Evolutionary conservation across 2,113 vertebrate genomes (phyloP).

Genomic region (Odobenus rosmarus): DNA sequence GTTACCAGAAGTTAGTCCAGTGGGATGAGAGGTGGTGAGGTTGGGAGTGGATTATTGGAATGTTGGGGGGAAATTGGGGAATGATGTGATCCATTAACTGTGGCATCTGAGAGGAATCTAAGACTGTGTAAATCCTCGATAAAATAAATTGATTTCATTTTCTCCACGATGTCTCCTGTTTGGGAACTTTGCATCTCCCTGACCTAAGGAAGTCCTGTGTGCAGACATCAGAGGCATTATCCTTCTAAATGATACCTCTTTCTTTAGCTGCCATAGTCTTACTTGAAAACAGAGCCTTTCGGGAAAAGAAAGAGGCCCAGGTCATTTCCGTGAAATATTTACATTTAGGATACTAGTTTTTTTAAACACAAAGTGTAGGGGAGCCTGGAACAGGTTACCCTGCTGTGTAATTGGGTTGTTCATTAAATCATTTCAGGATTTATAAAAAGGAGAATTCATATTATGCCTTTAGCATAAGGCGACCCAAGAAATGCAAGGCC

Average conservation of each 20-base stretch:
- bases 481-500: neutral
- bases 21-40: neutral
- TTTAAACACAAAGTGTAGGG: neutral
- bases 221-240: neutral
- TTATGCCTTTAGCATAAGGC: neutral
- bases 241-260: neutral
- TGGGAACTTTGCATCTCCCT: neutral
- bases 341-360: neutral
- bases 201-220: neutral
- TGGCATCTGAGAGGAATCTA: neutral
- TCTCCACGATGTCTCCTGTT: neutral
- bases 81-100: neutral
- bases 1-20: neutral
- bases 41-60: neutral
- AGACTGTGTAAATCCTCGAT: neutral
- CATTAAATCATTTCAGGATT: neutral
- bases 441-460: neutral
- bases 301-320: neutral
- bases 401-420: neutral
- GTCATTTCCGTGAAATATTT: neutral
- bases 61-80: neutral
- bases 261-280: neutral
- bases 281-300: constrained; percentile 9
- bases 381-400: neutral
- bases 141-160: constrained; percentile 17